Evolutionary conservation across 2,797 vertebrate species (phyloP).

Genomic region (Ceryle rudis): DNA sequence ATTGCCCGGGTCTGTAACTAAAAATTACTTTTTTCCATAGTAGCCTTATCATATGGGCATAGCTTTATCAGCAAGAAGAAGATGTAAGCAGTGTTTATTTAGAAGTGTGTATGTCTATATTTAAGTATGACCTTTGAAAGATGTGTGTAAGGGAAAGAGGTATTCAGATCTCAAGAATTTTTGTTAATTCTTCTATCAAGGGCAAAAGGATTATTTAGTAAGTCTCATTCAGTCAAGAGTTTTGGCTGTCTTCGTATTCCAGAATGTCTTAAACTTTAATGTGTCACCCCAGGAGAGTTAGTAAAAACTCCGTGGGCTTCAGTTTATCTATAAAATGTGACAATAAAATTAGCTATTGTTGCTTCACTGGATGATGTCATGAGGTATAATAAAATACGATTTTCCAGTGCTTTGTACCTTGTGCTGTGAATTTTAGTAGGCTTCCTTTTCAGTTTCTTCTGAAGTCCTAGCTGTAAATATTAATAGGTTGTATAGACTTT

Average conservation of each 20-base stretch:
- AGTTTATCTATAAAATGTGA: neutral
- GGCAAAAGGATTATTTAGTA: conserved; percentile 2
- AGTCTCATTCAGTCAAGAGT: neutral
- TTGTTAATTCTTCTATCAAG: neutral
- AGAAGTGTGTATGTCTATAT: neutral
- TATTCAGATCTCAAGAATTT: conserved; percentile 35
- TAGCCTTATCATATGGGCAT: neutral
- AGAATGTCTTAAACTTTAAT: neutral
- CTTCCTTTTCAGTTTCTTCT: neutral
- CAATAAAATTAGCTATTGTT: neutral
- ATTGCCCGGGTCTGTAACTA: neutral
- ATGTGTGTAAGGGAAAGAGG: neutral
- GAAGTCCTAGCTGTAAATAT: neutral
- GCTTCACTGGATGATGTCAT: neutral
- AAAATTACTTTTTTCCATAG: neutral
- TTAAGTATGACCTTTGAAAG: conserved; percentile 31
- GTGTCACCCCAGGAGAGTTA: neutral
- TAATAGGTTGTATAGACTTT: neutral
- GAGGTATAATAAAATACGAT: neutral
- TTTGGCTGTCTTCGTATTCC: neutral
- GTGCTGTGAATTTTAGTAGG: neutral
- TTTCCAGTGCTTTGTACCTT: neutral
- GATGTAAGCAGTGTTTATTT: neutral
- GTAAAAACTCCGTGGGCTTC: neutral
- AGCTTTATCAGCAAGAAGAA: neutral